Evolutionary conservation across 2,113 vertebrate species (phyloP).

Genomic region (Coturnix japonica): DNA sequence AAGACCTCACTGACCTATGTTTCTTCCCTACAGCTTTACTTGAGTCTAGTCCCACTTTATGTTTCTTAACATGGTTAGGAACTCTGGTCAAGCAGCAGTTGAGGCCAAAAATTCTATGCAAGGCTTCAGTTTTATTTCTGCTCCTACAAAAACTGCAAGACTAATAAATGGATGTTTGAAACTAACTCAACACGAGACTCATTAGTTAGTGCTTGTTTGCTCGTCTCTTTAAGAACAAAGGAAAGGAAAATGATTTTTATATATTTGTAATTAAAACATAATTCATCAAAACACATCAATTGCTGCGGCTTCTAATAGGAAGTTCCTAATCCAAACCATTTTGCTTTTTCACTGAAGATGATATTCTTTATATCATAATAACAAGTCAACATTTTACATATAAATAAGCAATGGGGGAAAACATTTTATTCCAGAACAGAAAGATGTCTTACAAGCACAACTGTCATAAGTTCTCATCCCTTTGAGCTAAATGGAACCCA

Average conservation of each 20-base stretch:
- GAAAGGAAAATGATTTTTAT: neutral
- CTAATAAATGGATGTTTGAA: neutral
- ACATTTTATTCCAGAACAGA: neutral
- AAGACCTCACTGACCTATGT: neutral
- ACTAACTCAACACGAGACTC: neutral
- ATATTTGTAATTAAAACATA: neutral
- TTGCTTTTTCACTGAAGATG: neutral
- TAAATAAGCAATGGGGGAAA: slow-evolving; percentile 14
- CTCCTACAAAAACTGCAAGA: neutral
- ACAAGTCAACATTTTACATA: neutral
- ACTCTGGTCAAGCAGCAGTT: neutral
- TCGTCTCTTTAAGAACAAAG: neutral
- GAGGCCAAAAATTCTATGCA: neutral
- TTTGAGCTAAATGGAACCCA: neutral
- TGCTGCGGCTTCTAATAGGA: neutral
- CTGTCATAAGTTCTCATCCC: neutral
- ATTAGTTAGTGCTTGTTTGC: neutral
- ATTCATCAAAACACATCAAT: neutral
- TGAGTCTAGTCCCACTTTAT: neutral
- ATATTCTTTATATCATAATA: neutral
- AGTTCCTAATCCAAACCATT: neutral
- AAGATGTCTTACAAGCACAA: neutral
- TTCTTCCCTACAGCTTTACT: neutral
- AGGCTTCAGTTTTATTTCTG: neutral
- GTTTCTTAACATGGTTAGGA: neutral